Evolutionary conservation across 2,888 invertebrate species (phyloP), one percentile per base, ranked within the genome.

Genomic region (Margaritifera margaritifera): DNA sequence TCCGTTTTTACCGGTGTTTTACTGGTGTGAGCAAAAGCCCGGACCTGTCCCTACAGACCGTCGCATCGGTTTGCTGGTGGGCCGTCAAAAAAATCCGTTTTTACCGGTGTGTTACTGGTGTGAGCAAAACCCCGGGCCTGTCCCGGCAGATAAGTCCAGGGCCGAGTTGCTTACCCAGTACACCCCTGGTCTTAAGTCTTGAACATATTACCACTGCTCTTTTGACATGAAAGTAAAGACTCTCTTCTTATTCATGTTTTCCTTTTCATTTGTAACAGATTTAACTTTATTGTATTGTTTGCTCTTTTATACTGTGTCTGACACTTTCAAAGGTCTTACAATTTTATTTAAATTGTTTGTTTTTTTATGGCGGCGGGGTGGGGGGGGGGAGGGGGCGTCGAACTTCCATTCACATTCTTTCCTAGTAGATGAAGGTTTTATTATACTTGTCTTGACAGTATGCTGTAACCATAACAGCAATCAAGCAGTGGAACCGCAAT

Each of bases 401-500:
- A 50, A 5, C 31, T 67, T 50, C 25, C 42, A 19, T 69, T 73
- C 1, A n/a, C 20, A n/a, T n/a, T n/a, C n/a, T n/a, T n/a, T n/a
- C n/a, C n/a, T n/a, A n/a, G n/a, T n/a, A n/a, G n/a, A n/a, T 5
- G 69, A 53, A 51, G n/a, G 8, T 20, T 62, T 61, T 52, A 69
- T 72, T 19, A 50, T 3, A 2, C 72, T 69, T 31, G 66, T 62
- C 57, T 72, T 72, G 6, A 69, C 64, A 6, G 63, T 63, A 64
- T 67, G 58, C 54, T 73, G 69, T 19, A 69, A 52, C 19, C 67
- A 19, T 52, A 69, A 73, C 18, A 73, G 59, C 4, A 67, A 2
- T 15, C 69, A 64, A 50, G 72, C 66, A 19, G 69, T 75, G 58
- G 75, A 73, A 2, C 62, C 65, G 56, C 75, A 77, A 57, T 75